Base-by-base conservation (phyloP, 2,797 vertebrate genomes). In the Danio tinwini region DNA sequence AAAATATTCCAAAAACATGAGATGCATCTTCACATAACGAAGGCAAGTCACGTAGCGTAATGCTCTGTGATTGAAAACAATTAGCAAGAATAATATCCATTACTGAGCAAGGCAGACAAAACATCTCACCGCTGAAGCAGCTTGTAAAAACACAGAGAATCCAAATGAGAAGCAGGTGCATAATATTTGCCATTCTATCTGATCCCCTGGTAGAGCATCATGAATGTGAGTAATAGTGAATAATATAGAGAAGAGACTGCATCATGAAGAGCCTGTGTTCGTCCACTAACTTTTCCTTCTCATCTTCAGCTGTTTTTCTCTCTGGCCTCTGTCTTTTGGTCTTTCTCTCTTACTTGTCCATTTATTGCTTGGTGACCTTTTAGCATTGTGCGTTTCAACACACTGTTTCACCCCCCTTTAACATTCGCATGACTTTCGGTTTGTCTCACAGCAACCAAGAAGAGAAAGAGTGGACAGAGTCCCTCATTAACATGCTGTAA, bases 401-500 rank as follows among this genome's bases (percentile, higher is more conserved):
- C 84, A 82, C 82, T 86, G 86, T 83, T 50, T 85, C 80, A 69
- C 69, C 62, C 7, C 74, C 64, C 42, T 74, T 76, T 52, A 88
- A 80, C 74, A 85, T 88, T 87, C 75, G 84, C 84, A 84, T 89
- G 90, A 90, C 90, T 91, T 88, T 82, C 87, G 72, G 88, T 88
- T 83, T 89, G 93, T 94, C 88, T 92, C 92, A 88, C 86, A 79
- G 92, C 92, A 93, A 93, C 92, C 78, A 59, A 77, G 76, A 87
- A 86, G 85, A 65, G 11, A 73, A 84, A 80, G 82, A 81, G 86
- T 87, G 89, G 85, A 81, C 85, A 62, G 82, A 88, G 83, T 58
- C 82, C 29, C 88, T 92, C 89, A 91, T 93, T 92, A 90, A 72
- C 91, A 91, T 91, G 89, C 90, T 85, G 86, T 90, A 90, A 93